Evolutionary conservation across 2,888 invertebrate genomes (phyloP).

Genomic region (Sepiola atlantica): DNA sequence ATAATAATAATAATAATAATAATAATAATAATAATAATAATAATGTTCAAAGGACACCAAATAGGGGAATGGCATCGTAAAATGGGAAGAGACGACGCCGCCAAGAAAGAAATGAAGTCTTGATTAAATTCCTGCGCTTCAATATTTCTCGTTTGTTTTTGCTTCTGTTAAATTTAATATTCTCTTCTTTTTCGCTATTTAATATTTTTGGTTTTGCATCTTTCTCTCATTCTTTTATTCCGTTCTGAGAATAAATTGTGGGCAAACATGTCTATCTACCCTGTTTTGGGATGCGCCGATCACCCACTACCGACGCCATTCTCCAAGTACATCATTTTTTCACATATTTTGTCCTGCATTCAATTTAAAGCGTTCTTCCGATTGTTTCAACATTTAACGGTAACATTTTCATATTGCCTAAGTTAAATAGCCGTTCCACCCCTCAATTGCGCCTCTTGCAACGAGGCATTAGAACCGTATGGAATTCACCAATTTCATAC

Average conservation of each 20-base stretch:
- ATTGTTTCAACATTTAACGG: neutral
- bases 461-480: too few relatives aligned
- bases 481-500: too few relatives aligned
- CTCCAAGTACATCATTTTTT: neutral
- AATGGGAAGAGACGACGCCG: neutral
- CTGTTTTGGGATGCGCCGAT: neutral
- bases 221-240: neutral
- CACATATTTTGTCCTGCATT: neutral
- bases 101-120: neutral
- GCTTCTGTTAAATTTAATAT: neutral
- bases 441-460: too few relatives aligned
- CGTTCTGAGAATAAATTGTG: neutral
- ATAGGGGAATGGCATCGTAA: neutral
- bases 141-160: neutral
- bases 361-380: slow-evolving; percentile 11
- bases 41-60: neutral
- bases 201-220: neutral
- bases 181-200: neutral
- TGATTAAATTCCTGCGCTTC: neutral
- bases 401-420: too few relatives aligned
- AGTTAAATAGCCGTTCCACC: too few relatives aligned
- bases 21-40: neutral
- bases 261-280: neutral
- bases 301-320: neutral
- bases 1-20: neutral